Base-by-base conservation (phyloP, 2,888 invertebrate genomes). In the Lasiommata megera region DNA sequence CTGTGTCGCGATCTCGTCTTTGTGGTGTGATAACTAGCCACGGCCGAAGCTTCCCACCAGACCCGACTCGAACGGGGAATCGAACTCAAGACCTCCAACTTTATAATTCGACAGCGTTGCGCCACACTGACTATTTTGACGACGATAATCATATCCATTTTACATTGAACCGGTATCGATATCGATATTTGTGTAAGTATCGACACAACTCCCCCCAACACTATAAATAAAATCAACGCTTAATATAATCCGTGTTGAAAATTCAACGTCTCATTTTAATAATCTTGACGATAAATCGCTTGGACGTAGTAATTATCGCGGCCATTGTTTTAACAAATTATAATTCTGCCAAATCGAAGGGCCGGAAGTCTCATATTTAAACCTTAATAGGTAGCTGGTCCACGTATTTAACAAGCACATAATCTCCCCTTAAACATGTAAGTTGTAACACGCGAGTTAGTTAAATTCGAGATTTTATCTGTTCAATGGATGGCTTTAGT, bases 371-470 rank as follows among this genome's bases (percentile, higher is more conserved):
- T 61, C 50, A 43, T 43, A 56, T 34, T 28, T 14, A n/a, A 50
- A 61, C 47, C 67, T 66, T 71, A 50, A 55, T 43, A 41, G 56
- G 16, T 9, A 37, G 50, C 56, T n/a, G 41, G 46, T 17, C 31
- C 46, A 41, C 12, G 51, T 52, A 44, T 44, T 46, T 38, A 46
- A 38, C 52, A 29, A 41, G 28, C 31, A 38, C 37, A 51, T 16
- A 51, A 40, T 51, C 38, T 79, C 77, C 79, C 77, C 74, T 70
- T 71, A 63, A 69, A 63, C 62, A 54, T 70, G 71, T 63, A 74
- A 75, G 73, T 75, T 71, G 76, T 50, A 58, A 47, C 87, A 88
- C 85, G 87, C 83, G 74, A 85, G 76, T 80, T 79, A 79, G 78
- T 79, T 80, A 73, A 72, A 70, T 76, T 73, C 67, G 67, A 82